A percentile compares a stretch with the other conserved stretches of the same genome.
phyloP scores from a whole-genome alignment of 2,113 vertebrate genomes.

The Scatophagus argus region DNA sequence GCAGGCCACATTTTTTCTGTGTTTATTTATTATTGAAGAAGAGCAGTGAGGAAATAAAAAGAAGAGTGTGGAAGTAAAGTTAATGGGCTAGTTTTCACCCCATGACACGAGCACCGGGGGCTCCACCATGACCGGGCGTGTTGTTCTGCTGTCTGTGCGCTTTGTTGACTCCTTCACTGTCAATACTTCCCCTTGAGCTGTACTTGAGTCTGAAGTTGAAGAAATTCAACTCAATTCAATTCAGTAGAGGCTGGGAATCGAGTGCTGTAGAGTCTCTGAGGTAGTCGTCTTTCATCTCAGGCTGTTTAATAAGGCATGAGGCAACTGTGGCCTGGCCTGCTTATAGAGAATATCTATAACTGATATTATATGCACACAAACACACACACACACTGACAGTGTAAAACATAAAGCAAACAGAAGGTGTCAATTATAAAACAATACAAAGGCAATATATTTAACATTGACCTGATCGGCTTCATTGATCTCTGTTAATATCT shows the following conservation, averaged over 20 bases:
- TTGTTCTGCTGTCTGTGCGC: constrained; percentile 21
- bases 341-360: constrained; percentile 55
- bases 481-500: too few relatives aligned
- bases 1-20: constrained; percentile 29
- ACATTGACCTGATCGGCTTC: too few relatives aligned
- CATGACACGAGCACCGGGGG: neutral
- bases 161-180: constrained; percentile 37
- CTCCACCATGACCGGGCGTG: neutral
- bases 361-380: constrained; percentile 50
- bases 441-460: too few relatives aligned
- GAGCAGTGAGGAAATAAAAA: constrained; percentile 6
- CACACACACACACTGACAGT: constrained; percentile 20
- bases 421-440: too few relatives aligned
- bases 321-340: constrained; percentile 45
- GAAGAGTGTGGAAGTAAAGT: constrained; percentile 20
- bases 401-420: too few relatives aligned
- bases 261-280: constrained; percentile 41
- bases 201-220: constrained; percentile 56
- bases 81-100: constrained; percentile 3
- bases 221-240: constrained; percentile 67
- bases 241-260: constrained; percentile 48
- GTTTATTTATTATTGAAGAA: constrained; percentile 53
- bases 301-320: constrained; percentile 71
- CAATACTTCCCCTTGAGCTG: constrained; percentile 44
- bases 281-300: constrained; percentile 58